These are phyloP conservation scores for Zosterops japonicus DNA, from an alignment of 2,113 vertebrate species.

Conservation along the genomic window DNA sequence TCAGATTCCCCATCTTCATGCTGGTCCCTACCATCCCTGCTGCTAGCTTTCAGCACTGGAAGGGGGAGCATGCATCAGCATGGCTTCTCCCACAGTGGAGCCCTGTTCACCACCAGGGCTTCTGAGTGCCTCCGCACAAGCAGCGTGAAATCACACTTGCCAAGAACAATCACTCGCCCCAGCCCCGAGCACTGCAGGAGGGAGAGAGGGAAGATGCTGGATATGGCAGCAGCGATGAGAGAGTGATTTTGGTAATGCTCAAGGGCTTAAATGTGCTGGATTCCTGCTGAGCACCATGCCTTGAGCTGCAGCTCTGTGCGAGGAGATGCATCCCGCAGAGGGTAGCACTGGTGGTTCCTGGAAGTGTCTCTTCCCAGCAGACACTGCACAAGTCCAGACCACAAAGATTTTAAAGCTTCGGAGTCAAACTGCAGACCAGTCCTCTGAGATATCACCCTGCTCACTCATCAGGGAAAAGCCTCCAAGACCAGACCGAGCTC, in stretches of 20 bases:
- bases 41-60: neutral
- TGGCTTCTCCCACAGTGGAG: neutral
- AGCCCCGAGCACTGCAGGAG: neutral
- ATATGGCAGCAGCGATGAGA: rapidly evolving
- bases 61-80: neutral
- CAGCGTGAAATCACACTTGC: neutral
- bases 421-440: neutral
- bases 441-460: neutral
- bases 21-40: neutral
- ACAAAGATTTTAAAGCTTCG: neutral
- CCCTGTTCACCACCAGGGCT: neutral
- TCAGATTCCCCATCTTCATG: rapidly evolving
- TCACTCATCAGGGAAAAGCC: neutral
- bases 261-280: neutral
- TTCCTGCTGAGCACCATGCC: neutral
- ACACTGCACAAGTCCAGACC: neutral
- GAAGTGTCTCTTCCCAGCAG: neutral
- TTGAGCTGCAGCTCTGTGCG: neutral
- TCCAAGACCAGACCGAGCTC: neutral
- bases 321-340: neutral
- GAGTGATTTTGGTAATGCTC: neutral
- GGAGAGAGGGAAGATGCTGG: neutral
- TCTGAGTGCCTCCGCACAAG: neutral
- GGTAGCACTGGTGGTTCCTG: neutral
- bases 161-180: neutral